Base-by-base conservation (phyloP, 2,113 vertebrate genomes). In the Ahaetulla prasina region DNA sequence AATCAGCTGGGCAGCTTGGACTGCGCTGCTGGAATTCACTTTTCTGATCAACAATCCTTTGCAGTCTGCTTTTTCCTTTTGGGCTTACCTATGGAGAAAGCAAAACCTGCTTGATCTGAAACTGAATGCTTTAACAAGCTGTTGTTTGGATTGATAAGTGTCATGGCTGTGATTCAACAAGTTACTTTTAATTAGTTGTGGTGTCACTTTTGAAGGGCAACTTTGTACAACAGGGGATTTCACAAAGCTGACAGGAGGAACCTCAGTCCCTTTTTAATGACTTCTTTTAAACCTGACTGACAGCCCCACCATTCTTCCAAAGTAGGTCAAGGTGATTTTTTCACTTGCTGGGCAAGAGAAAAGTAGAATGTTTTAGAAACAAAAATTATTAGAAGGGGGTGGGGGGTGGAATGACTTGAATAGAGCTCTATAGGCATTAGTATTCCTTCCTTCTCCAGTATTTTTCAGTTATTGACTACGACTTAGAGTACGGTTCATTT, bases 101-200 rank as follows among this genome's bases (percentile, higher is more conserved):
- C n/a, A 94, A 94, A 89, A 45, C 53, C 80, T 20, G 45, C 86
- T 85, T 85, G 93, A 92, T 94, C 89, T 80, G 87, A 88, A 94
- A 94, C 90, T 45, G 91, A 94, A 94, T 90, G 50, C 43, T 35
- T 93, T 93, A 95, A 91, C 88, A 60, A 57, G 43, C 14, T 92
- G 80, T 89, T 57, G 87, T 96, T 93, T 94, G 50, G 84, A 87
- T 90, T 87, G 47, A 74, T 25, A 20, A 88, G 30, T 87, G 80
- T 55, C 92, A 94, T 43, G 89, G 91, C 8, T 85, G 45, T 92
- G 94, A 93, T 94, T 88, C 74, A 95, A 80, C 91, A 94, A 52
- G 89, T 95, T 95, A 92, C 55, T 93, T 95, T 96, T 97, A 96
- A 97, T 96, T 96, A 96, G 91, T 94, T 93, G 93, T 88, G 39